These are phyloP conservation scores for Microchirus variegatus DNA, from an alignment of 2,797 vertebrate species.

Conservation along the genomic window DNA sequence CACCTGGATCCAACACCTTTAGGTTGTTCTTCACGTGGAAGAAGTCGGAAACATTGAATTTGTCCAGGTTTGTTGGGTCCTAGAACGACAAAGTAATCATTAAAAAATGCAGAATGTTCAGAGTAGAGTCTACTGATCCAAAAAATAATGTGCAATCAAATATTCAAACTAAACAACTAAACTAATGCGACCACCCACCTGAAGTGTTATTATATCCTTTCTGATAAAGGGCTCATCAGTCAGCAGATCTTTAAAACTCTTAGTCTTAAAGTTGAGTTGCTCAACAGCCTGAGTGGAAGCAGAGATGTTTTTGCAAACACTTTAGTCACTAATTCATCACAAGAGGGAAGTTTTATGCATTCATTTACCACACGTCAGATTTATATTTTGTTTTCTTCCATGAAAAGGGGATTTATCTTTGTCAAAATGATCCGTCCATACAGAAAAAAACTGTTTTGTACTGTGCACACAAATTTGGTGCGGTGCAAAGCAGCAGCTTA, in stretches of 20 bases:
- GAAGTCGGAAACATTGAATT: constrained; percentile 96
- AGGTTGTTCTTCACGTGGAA: constrained; percentile 96
- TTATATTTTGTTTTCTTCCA: too few species aligned
- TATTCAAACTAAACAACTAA: not conserved
- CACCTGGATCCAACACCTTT: constrained; percentile 92
- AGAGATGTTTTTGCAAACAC: too few species aligned
- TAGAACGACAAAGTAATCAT: constrained; percentile 49
- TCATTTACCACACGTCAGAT: too few species aligned
- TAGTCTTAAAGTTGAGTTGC: constrained; percentile 96
- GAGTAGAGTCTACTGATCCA: fast-evolving
- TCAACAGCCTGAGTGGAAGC: constrained; percentile 87
- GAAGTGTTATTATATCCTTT: constrained; percentile 91
- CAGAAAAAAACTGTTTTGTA: too few species aligned
- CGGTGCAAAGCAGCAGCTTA: too few species aligned
- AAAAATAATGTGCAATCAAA: not conserved
- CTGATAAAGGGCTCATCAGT: constrained; percentile 92
- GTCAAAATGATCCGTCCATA: too few species aligned
- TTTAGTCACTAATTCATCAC: too few species aligned
- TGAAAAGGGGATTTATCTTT: too few species aligned
- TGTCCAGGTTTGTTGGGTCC: constrained; percentile 97
- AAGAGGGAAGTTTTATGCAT: too few species aligned
- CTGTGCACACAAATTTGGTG: too few species aligned
- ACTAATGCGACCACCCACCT: constrained; percentile 75
- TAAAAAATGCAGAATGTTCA: not conserved
- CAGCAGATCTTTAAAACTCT: constrained; percentile 92